Base-by-base conservation (phyloP, 2,888 invertebrate genomes). In the Pseudococcus jackbeardsleyi region DNA sequence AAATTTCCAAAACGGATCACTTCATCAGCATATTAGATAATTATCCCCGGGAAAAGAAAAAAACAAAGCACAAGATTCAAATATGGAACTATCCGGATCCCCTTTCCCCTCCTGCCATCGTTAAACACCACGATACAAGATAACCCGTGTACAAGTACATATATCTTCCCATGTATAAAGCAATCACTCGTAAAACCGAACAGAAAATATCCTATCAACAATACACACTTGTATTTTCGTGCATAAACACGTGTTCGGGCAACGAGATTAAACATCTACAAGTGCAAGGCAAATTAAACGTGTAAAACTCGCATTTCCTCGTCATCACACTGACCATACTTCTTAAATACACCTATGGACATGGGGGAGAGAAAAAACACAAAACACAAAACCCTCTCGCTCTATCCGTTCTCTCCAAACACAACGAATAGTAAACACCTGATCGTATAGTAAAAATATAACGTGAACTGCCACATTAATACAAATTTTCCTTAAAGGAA, bases 291-390 rank as follows among this genome's bases (percentile, higher is more conserved):
- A 42, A 77, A 77, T 77, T 77, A 77, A 77, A 77, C 77, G 77
- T 77, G 77, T 77, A 77, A 77, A 77, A 77, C 77, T 77, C 42
- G 17, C 77, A 77, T 77, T 77, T 77, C 77, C 77, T 77, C 77
- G 39, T 77, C 54, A 54, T n/a, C 54, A 50, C 15, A n/a, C 54
- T 77, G 77, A 77, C 77, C 77, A 12, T 19, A 77, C 77, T 17
- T 39, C 77, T 33, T 77, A 50, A 15, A 54, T n/a, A 50, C 54
- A n/a, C 26, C 26, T 11, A 33, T 3, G 3, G 1, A 2, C 26
- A 12, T 15, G 5, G 0, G 42, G 42, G 5, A 26, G 19, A 42
- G 42, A 33, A 42, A 77, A 39, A 4, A 54, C 54, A 54, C 12
- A 15, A 77, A 42, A 77, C n/a, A 77, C n/a, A 68, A 64, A 68